These are phyloP conservation scores for Nematostella vectensis DNA, from an alignment of 92 coral and sea anemone genomes.

Conservation along the genomic window DNA sequence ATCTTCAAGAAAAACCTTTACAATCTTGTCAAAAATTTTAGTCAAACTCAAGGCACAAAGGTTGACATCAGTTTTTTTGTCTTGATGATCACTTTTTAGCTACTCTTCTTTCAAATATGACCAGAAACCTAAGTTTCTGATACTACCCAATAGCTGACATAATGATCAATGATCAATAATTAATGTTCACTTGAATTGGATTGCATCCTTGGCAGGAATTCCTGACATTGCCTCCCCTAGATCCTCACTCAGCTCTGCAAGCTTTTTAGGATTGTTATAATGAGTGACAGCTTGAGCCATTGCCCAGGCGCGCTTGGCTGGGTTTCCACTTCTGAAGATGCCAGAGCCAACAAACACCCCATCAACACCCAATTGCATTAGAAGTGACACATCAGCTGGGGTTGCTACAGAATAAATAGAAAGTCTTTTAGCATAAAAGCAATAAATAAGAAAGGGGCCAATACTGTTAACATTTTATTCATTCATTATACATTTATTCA, in stretches of 20 bases:
- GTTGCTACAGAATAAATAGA: constrained; percentile 52
- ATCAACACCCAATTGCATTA: constrained; percentile 98
- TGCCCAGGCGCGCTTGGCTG: constrained; percentile 86
- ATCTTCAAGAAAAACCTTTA: too few relatives aligned
- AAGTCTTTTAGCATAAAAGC: neutral
- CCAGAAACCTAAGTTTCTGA: too few relatives aligned
- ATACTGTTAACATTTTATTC: too few relatives aligned
- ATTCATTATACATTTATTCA: neutral
- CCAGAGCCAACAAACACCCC: constrained; percentile 99
- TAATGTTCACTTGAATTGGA: constrained; percentile 15
- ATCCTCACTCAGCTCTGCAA: constrained; percentile 94
- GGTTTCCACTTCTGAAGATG: constrained; percentile 87
- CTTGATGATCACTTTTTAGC: too few relatives aligned
- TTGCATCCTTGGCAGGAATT: constrained; percentile 58
- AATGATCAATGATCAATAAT: too few relatives aligned
- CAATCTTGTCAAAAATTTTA: too few relatives aligned
- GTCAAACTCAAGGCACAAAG: too few relatives aligned
- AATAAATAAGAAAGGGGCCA: neutral
- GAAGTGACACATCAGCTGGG: constrained; percentile 87
- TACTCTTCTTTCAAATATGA: too few relatives aligned
- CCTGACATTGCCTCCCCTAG: constrained; percentile 98
- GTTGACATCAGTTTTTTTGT: too few relatives aligned
- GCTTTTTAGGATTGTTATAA: constrained; percentile 81
- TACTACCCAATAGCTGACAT: too few relatives aligned
- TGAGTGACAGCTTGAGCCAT: constrained; percentile 99